phyloP scores from a whole-genome alignment of 2,888 invertebrate species.

The Dinocampus coccinellae region DNA sequence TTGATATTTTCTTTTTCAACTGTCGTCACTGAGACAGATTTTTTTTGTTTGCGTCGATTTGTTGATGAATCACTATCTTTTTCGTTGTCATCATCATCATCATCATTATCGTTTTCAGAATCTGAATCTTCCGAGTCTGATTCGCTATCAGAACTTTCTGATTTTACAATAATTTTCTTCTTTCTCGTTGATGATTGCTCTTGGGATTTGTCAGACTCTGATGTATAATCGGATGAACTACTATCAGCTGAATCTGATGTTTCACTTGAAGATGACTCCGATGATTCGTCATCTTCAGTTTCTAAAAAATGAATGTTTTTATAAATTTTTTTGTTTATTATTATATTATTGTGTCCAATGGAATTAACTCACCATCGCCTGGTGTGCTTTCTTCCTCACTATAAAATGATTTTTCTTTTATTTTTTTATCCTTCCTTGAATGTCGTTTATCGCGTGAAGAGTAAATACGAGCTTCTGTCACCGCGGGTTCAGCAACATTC shows the following conservation, averaged over 20 bases:
- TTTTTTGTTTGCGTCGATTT: conserved; percentile 48
- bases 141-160: conserved; percentile 56
- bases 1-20: conserved; percentile 49
- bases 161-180: conserved; percentile 48
- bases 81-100: neutral
- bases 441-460: conserved; percentile 53
- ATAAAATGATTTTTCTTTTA: conserved; percentile 76
- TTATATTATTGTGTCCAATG: neutral
- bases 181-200: conserved; percentile 33
- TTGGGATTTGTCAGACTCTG: conserved; percentile 44
- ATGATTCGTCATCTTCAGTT: conserved; percentile 65
- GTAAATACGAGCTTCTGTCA: conserved; percentile 53
- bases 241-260: conserved; percentile 53
- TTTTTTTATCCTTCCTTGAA: conserved; percentile 66
- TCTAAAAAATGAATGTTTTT: conserved; percentile 40
- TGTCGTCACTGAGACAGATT: conserved; percentile 41
- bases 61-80: conserved; percentile 57
- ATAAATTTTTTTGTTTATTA: conserved; percentile 32
- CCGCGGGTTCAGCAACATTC: conserved; percentile 74
- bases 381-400: conserved; percentile 69
- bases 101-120: conserved; percentile 56
- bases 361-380: conserved; percentile 54
- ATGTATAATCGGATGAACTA: conserved; percentile 65
- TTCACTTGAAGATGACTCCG: conserved; percentile 62
- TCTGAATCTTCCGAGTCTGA: conserved; percentile 60